These are phyloP conservation scores for Eulemur rubriventer DNA, from an alignment of 2,797 vertebrate genomes.

Conservation along the genomic window DNA sequence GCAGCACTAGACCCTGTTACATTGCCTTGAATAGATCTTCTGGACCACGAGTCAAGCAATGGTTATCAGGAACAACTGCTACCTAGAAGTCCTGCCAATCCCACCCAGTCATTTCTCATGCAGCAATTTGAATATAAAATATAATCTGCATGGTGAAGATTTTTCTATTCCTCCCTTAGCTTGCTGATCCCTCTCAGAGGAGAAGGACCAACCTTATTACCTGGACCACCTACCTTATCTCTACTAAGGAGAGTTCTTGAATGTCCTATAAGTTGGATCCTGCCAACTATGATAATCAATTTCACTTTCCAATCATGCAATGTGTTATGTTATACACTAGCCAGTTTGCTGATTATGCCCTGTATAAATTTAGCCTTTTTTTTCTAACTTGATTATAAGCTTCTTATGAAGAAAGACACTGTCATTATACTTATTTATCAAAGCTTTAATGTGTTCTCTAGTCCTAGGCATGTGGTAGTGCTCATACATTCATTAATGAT, in stretches of 20 bases:
- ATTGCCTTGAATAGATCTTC: background rate
- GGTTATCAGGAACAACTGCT: background rate
- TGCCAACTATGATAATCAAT: background rate
- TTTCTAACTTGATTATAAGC: slow-evolving; percentile 2
- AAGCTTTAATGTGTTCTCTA: slow-evolving; percentile 13
- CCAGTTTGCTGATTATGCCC: background rate
- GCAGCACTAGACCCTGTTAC: background rate
- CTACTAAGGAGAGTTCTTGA: background rate
- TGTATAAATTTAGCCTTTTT: slow-evolving; percentile 6
- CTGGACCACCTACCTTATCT: background rate
- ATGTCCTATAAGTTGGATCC: background rate
- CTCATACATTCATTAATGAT: slow-evolving; percentile 10
- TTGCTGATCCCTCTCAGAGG: background rate
- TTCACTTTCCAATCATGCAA: background rate
- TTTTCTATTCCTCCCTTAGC: background rate
- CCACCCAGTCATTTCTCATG: background rate
- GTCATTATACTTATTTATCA: slow-evolving; percentile 1
- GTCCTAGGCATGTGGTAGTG: background rate
- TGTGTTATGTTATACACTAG: background rate
- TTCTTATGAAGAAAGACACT: slow-evolving; percentile 36
- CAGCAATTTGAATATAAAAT: background rate
- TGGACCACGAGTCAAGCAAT: background rate
- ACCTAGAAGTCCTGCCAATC: background rate
- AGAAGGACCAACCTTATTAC: background rate
- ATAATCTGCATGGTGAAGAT: background rate